A percentile compares a stretch with the other conserved stretches of the same genome.
Evolutionary conservation across 2,113 vertebrate genomes (phyloP).

Genomic region (Phaethornis superciliosus): DNA sequence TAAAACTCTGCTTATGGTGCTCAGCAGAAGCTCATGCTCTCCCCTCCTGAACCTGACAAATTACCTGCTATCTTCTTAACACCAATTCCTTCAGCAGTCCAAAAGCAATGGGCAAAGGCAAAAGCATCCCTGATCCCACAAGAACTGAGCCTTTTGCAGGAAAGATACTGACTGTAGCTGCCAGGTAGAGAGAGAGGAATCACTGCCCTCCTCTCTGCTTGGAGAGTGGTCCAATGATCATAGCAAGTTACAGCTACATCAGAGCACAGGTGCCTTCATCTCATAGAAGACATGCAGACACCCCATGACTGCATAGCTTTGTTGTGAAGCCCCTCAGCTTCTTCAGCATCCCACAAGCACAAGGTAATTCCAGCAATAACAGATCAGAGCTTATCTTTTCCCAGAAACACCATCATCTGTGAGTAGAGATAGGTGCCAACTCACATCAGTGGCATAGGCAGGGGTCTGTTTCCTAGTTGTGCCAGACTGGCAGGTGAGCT

Average conservation of each 20-base stretch:
- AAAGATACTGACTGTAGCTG: no score
- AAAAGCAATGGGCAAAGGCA: background rate
- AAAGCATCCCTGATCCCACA: background rate
- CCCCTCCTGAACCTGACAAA: accelerated
- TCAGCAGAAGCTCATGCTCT: background rate
- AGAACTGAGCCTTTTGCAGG: background rate
- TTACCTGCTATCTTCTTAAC: background rate
- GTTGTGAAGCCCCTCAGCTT: background rate
- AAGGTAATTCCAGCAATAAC: accelerated
- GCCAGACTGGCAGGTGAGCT: background rate
- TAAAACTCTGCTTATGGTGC: background rate
- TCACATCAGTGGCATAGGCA: accelerated
- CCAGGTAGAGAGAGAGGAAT: background rate
- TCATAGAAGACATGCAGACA: background rate
- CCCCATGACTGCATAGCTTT: background rate
- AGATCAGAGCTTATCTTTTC: background rate
- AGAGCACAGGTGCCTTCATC: background rate
- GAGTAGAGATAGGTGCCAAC: accelerated
- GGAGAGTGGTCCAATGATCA: background rate
- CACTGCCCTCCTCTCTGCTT: background rate
- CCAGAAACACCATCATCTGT: background rate
- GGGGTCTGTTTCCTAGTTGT: no score
- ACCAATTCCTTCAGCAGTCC: background rate
- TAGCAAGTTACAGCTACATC: accelerated
- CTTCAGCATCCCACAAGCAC: background rate